These are phyloP conservation scores for Rallus crepitans DNA, from an alignment of 2,797 vertebrate genomes.

Conservation along the genomic window DNA sequence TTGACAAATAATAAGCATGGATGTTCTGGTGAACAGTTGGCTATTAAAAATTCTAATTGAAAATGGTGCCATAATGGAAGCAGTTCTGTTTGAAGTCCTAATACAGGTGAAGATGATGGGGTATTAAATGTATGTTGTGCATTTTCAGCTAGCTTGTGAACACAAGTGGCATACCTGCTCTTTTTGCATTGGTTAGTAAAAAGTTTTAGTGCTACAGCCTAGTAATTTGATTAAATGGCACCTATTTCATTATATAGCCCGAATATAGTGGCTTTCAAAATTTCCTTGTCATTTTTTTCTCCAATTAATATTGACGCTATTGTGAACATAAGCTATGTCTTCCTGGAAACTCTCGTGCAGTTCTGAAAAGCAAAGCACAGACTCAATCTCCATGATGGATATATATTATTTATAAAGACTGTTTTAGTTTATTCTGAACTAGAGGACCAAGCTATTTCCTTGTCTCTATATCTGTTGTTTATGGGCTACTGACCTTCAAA, in stretches of 20 bases:
- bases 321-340: neutral
- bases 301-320: neutral
- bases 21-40: neutral
- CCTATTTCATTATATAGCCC: neutral
- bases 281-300: neutral
- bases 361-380: neutral
- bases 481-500: conserved; percentile 22
- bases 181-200: neutral
- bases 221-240: neutral
- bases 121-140: neutral
- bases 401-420: neutral
- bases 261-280: neutral
- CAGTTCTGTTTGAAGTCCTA: neutral
- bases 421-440: neutral
- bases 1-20: neutral
- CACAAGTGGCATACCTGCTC: neutral
- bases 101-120: neutral
- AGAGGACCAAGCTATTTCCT: neutral
- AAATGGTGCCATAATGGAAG: neutral
- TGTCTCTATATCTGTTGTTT: neutral
- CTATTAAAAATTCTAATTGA: neutral
- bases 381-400: neutral
- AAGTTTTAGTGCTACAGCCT: neutral
- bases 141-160: neutral
- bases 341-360: neutral